phyloP scores from a whole-genome alignment of 2,113 vertebrate species.

The Lophura nycthemera region DNA sequence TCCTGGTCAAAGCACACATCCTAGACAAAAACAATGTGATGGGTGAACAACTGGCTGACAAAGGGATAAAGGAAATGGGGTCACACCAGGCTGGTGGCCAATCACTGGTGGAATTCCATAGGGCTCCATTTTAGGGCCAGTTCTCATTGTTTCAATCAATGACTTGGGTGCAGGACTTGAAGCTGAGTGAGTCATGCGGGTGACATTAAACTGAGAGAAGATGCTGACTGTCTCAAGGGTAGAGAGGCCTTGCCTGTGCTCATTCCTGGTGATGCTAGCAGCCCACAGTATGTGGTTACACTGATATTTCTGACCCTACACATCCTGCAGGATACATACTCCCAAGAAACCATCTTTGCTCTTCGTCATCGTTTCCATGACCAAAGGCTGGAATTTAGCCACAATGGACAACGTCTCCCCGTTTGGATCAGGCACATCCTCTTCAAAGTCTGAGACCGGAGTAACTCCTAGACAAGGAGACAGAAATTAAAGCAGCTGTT shows the following conservation, averaged over 20 bases:
- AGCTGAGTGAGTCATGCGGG: neutral
- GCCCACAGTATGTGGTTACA: fast-evolving
- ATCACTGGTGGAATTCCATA: neutral
- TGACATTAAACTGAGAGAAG: neutral
- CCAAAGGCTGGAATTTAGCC: conserved; percentile 91
- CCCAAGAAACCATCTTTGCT: conserved; percentile 97
- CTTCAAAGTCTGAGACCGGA: conserved; percentile 57
- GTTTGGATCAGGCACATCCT: conserved; percentile 77
- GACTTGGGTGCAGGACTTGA: neutral
- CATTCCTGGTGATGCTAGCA: neutral
- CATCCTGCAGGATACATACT: conserved; percentile 72
- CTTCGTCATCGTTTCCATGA: conserved; percentile 95
- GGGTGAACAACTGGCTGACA: neutral
- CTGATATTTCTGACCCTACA: neutral
- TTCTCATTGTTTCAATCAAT: neutral
- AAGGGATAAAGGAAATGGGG: neutral
- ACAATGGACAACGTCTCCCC: conserved; percentile 87
- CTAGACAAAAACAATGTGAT: neutral
- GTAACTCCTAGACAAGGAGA: conserved; percentile 64
- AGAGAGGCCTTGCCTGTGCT: fast-evolving
- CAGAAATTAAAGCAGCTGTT: conserved; percentile 16
- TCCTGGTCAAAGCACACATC: neutral
- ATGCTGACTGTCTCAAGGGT: neutral
- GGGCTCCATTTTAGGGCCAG: neutral
- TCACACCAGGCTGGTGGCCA: neutral